phyloP scores from a whole-genome alignment of 2,113 vertebrate species.

The Machaerirhynchus nigripectus region DNA sequence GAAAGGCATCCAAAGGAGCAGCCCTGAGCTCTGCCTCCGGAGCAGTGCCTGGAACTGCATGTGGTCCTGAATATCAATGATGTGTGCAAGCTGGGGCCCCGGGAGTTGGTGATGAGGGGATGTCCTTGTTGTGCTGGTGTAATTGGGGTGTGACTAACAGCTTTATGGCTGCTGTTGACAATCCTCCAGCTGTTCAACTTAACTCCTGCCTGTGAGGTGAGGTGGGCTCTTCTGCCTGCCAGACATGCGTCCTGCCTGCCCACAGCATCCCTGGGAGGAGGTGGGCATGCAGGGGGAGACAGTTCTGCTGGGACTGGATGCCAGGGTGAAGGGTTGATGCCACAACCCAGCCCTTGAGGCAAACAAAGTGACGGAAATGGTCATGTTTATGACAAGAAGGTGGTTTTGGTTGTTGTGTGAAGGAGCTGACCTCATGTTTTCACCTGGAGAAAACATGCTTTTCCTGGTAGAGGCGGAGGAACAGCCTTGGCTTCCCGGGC shows the following conservation, averaged over 20 bases:
- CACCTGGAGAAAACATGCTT: slow-evolving; percentile 28
- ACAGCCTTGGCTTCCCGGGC: not conserved
- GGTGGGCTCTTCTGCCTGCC: not conserved
- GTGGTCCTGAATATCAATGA: not conserved
- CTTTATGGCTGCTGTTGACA: slow-evolving; percentile 8
- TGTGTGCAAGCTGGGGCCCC: not conserved
- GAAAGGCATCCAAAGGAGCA: slow-evolving; percentile 35
- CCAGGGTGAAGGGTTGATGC: not conserved
- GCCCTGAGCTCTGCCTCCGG: not conserved
- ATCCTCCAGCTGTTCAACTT: not conserved
- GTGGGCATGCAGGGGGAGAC: not conserved
- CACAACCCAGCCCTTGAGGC: not conserved
- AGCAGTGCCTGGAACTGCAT: not conserved
- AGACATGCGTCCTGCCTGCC: not conserved
- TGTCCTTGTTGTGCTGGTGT: slow-evolving; percentile 22
- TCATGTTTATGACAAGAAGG: not conserved
- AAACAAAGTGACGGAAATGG: not conserved
- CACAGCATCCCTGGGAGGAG: not conserved
- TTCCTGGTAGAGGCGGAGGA: not conserved
- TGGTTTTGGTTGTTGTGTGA: not conserved
- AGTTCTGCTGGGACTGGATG: not conserved
- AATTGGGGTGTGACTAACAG: slow-evolving; percentile 23
- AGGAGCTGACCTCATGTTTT: slow-evolving; percentile 40
- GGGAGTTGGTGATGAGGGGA: not conserved
- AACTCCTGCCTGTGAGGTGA: not conserved